Evolutionary conservation across 1,140 invertebrate species (phyloP).

Genomic region (Calliphora vicina): DNA sequence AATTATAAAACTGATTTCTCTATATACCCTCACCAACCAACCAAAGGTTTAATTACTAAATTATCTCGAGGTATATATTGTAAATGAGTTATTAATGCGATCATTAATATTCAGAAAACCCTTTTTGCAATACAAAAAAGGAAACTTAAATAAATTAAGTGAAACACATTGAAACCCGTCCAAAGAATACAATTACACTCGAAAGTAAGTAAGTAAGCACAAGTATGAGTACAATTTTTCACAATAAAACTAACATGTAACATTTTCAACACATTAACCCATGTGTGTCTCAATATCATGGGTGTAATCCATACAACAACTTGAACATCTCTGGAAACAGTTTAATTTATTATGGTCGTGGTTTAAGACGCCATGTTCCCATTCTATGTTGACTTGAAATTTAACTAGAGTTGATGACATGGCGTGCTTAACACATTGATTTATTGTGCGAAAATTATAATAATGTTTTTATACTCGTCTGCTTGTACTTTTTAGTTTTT

Average conservation of each 20-base stretch:
- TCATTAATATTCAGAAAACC: background rate
- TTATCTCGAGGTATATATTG: background rate
- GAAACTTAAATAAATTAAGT: background rate
- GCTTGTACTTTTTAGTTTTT: background rate
- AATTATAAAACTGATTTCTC: too few species aligned
- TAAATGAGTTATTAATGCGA: background rate
- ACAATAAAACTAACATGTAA: too few species aligned
- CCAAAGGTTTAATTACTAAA: background rate
- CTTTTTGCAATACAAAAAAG: background rate
- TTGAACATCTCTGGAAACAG: background rate
- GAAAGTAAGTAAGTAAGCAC: too few species aligned
- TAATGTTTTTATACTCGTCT: background rate
- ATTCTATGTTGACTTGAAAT: conserved; percentile 15
- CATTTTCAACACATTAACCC: background rate
- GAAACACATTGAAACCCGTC: background rate
- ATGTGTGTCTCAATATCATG: background rate
- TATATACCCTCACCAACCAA: background rate
- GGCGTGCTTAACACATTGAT: conserved; percentile 49
- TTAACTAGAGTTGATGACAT: conserved; percentile 43
- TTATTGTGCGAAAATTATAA: conserved; percentile 46
- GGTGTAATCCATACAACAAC: background rate
- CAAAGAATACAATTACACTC: background rate
- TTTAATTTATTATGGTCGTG: conserved; percentile 15
- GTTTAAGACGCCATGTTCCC: conserved; percentile 12
- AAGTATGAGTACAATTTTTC: too few species aligned